These are phyloP conservation scores for Pelmatolapia mariae DNA, from an alignment of 2,113 vertebrate species.

Conservation along the genomic window DNA sequence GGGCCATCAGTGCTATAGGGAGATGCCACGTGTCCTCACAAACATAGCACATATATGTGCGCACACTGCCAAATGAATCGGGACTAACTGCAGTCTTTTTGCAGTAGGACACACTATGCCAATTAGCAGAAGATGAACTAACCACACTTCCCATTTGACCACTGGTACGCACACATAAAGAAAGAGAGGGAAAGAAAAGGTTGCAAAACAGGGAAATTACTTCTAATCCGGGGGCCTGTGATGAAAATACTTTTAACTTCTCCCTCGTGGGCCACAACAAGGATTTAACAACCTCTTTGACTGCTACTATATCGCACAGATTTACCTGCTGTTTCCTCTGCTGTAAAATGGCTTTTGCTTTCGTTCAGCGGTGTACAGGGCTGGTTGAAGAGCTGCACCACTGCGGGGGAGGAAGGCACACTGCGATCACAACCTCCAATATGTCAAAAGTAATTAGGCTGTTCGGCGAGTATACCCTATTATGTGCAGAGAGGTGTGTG, in stretches of 20 bases:
- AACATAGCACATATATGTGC: not conserved
- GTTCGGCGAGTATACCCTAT: conserved; percentile 44
- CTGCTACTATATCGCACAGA: conserved; percentile 15
- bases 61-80: not conserved
- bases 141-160: conserved; percentile 32
- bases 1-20: not conserved
- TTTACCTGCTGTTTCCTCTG: conserved; percentile 52
- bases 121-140: conserved; percentile 26
- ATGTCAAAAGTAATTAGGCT: conserved; percentile 68
- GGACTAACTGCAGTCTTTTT: conserved; percentile 9
- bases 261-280: conserved; percentile 39
- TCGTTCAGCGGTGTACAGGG: not conserved
- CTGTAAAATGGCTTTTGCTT: conserved; percentile 25
- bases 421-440: conserved; percentile 52
- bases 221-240: conserved; percentile 32
- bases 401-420: conserved; percentile 32
- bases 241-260: conserved; percentile 44
- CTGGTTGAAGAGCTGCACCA: not conserved
- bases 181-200: not conserved
- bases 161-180: not conserved
- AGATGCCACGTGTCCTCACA: not conserved
- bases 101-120: not conserved
- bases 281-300: conserved; percentile 42
- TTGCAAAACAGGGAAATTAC: conserved; percentile 11
- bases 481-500: conserved; percentile 38